Evolutionary conservation across 2,113 vertebrate genomes (phyloP).

Genomic region (Petroica traversi): DNA sequence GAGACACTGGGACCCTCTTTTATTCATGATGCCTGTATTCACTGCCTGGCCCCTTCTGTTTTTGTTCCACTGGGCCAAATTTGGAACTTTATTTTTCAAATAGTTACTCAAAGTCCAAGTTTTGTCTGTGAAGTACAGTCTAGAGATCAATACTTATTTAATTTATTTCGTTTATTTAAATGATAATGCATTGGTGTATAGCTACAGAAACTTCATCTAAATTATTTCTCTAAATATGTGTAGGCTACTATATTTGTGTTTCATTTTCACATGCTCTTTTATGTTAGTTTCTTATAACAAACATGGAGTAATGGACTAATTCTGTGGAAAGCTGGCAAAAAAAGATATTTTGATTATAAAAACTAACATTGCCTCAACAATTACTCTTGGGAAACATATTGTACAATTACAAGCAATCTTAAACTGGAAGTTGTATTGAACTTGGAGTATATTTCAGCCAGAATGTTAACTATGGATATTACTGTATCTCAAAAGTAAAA

Average conservation of each 20-base stretch:
- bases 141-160: not conserved
- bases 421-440: not conserved
- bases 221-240: not conserved
- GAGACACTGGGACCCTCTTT: not conserved
- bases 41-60: not conserved
- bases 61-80: not conserved
- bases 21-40: not conserved
- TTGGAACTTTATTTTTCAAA: not conserved
- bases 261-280: not conserved
- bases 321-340: not conserved
- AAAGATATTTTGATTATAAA: not conserved
- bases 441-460: not conserved
- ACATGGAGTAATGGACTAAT: not conserved
- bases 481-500: slow-evolving; percentile 79
- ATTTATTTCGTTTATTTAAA: not conserved
- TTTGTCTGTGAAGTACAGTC: not conserved
- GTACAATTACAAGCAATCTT: not conserved
- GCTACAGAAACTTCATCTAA: not conserved
- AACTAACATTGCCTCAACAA: not conserved
- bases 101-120: not conserved
- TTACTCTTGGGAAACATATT: not conserved
- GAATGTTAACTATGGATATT: not conserved
- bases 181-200: not conserved
- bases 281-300: not conserved
- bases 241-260: not conserved